Conservation (phyloP, 2,888 invertebrate genomes). For the Liopterus haemorrhoidalis region DNA sequence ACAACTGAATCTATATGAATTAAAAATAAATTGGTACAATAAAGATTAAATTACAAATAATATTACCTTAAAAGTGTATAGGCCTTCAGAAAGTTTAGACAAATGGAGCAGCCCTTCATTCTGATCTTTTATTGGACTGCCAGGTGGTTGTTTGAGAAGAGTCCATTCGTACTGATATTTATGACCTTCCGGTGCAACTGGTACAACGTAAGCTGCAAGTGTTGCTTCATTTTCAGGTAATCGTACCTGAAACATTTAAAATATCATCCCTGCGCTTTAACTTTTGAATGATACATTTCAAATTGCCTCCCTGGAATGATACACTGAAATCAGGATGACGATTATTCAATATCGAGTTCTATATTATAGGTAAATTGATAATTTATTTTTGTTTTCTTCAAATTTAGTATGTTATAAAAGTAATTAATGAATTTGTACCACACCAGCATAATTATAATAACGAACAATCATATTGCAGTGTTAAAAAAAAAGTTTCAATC, state of each 20-base stretch:
- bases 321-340: too few relatives aligned
- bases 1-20: too few relatives aligned
- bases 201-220: conserved; percentile 74
- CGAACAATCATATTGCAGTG: too few relatives aligned
- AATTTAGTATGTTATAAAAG: too few relatives aligned
- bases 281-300: neutral
- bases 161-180: conserved; percentile 88
- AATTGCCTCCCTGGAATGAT: too few relatives aligned
- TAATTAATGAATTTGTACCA: conserved; percentile 2
- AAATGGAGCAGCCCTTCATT: conserved; percentile 78
- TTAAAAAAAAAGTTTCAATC: too few relatives aligned
- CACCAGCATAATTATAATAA: too few relatives aligned
- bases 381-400: too few relatives aligned
- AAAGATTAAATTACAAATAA: too few relatives aligned
- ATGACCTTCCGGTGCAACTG: conserved; percentile 63
- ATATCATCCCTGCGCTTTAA: conserved; percentile 4
- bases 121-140: conserved; percentile 71
- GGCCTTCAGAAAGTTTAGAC: conserved; percentile 77
- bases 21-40: too few relatives aligned
- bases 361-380: too few relatives aligned
- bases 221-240: conserved; percentile 81
- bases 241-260: conserved; percentile 39
- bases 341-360: too few relatives aligned
- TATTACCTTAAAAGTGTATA: conserved; percentile 75
- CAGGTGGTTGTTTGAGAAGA: conserved; percentile 75